phyloP scores from a whole-genome alignment of 2,113 vertebrate genomes.

The Vombatus ursinus region DNA sequence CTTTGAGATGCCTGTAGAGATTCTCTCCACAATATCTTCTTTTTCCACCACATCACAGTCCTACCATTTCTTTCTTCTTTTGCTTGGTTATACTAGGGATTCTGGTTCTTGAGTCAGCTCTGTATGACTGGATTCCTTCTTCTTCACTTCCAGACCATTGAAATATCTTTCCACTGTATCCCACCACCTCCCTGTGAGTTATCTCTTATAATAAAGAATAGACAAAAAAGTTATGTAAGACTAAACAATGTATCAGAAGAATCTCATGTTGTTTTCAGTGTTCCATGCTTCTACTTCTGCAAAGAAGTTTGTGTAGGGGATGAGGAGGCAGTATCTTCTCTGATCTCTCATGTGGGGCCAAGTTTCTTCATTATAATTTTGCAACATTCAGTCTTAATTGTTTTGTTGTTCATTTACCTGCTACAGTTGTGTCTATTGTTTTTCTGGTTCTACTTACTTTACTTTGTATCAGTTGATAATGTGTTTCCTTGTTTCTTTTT shows the following conservation, averaged over 20 bases:
- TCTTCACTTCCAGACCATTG: not conserved
- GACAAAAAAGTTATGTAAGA: not conserved
- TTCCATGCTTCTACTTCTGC: not conserved
- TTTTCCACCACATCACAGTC: too few relatives aligned
- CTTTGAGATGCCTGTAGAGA: not conserved
- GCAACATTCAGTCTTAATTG: not conserved
- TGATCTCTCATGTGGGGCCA: not conserved
- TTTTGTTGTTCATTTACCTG: not conserved
- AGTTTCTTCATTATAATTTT: not conserved
- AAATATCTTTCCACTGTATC: not conserved
- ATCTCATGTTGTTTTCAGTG: not conserved
- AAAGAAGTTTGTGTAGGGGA: not conserved
- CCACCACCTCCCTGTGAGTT: not conserved
- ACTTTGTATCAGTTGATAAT: not conserved
- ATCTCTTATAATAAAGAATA: not conserved
- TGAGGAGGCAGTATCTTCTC: not conserved
- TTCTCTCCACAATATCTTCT: not conserved
- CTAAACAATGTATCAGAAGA: not conserved
- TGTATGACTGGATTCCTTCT: not conserved
- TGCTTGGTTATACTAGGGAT: not conserved
- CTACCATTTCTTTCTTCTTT: not conserved
- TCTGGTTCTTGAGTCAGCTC: not conserved
- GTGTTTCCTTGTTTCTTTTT: not conserved
- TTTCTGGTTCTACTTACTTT: not conserved
- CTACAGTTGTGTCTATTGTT: not conserved